Percentiles rank a stretch among this genome's conserved stretches.
Evolutionary conservation across 2,113 vertebrate genomes (phyloP).

Genomic region (Edolisoma coerulescens): DNA sequence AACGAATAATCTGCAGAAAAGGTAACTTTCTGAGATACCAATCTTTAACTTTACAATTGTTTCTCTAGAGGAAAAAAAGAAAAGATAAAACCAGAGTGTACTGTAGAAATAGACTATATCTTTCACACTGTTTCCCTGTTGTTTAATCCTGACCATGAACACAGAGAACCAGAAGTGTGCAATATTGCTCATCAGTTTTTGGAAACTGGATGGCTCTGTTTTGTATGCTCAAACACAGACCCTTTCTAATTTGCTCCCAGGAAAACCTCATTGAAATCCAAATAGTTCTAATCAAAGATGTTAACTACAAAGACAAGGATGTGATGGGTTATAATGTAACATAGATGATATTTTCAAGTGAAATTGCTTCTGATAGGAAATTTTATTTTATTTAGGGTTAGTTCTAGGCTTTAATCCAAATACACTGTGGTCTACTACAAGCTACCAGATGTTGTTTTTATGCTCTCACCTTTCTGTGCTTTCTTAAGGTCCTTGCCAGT

Average conservation of each 20-base stretch:
- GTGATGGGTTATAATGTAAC: neutral
- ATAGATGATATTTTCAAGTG: neutral
- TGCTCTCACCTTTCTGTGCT: neutral
- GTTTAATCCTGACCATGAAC: neutral
- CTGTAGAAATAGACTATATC: neutral
- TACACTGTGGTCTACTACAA: neutral
- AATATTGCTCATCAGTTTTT: neutral
- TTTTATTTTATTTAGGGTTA: neutral
- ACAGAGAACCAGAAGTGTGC: neutral
- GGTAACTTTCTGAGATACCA: neutral
- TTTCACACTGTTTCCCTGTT: neutral
- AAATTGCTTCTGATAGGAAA: neutral
- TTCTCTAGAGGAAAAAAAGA: neutral
- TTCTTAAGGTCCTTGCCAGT: neutral
- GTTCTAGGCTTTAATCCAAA: neutral
- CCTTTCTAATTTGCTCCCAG: neutral
- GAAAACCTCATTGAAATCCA: neutral
- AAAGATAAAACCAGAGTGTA: neutral
- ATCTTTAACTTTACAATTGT: neutral
- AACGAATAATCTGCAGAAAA: neutral
- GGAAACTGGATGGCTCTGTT: neutral
- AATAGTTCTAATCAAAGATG: neutral
- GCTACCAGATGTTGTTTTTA: neutral
- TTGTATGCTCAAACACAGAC: neutral
- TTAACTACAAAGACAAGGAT: neutral